These are phyloP conservation scores for Vultur gryphus DNA, from an alignment of 2,797 vertebrate genomes.

Conservation along the genomic window DNA sequence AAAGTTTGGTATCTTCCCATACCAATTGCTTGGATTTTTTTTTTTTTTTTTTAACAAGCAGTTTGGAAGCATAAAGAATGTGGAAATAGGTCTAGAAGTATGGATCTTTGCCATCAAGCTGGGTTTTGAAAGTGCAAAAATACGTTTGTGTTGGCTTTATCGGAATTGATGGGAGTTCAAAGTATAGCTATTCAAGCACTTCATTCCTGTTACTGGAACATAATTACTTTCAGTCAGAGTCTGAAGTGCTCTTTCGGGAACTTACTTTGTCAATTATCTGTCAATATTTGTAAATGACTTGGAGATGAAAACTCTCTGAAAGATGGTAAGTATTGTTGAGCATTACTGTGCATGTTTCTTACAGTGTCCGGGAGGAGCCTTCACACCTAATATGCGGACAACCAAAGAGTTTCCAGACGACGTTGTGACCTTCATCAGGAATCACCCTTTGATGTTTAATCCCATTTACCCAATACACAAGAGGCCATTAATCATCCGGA, in stretches of 20 bases:
- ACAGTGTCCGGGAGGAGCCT: constrained; percentile 95
- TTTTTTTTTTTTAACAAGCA: not conserved
- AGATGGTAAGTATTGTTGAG: not conserved
- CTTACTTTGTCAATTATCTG: not conserved
- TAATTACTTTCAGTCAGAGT: not conserved
- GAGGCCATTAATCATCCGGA: constrained; percentile 89
- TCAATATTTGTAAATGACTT: not conserved
- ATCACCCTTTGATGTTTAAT: constrained; percentile 97
- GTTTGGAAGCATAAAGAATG: not conserved
- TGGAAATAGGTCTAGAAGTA: not conserved
- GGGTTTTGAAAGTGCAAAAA: constrained; percentile 1
- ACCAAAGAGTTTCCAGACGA: constrained; percentile 98
- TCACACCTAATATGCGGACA: constrained; percentile 89
- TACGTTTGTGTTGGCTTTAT: not conserved
- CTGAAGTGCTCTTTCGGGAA: not conserved
- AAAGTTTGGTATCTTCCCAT: not conserved
- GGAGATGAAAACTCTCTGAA: not conserved
- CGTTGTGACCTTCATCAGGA: constrained; percentile 94
- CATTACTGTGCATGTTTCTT: not conserved
- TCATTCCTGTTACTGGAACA: not conserved
- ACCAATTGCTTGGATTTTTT: not conserved
- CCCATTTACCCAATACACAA: constrained; percentile 89
- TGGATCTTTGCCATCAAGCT: not conserved
- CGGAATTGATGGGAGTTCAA: not conserved
- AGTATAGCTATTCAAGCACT: constrained; percentile 9